A percentile compares a stretch with the other conserved stretches of the same genome.
These are phyloP conservation scores for Polydrusus cervinus DNA, from an alignment of 2,888 invertebrate species.

Conservation along the genomic window DNA sequence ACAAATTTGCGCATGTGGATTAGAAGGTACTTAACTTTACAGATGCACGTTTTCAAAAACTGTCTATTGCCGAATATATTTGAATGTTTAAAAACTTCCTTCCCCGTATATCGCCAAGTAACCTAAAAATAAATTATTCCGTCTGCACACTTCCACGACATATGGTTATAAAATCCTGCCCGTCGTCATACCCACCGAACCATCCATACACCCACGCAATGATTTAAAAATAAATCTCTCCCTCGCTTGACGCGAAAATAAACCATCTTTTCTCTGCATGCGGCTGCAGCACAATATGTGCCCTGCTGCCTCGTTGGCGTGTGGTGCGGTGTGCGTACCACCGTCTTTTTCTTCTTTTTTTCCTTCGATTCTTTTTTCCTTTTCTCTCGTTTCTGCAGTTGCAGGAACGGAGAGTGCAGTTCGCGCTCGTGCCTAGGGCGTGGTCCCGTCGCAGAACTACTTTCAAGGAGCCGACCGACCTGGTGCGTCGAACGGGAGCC, in stretches of 20 bases:
- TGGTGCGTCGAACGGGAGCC: conserved; percentile 34
- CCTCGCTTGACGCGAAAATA: conserved; percentile 42
- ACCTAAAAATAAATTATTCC: neutral
- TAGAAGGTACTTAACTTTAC: no score
- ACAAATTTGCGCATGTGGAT: no score
- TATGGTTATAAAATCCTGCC: conserved; percentile 31
- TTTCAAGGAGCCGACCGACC: conserved; percentile 27
- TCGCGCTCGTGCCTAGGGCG: conserved; percentile 39
- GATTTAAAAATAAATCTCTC: conserved; percentile 44
- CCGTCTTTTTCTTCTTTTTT: conserved; percentile 1
- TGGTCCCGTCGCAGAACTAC: conserved; percentile 20
- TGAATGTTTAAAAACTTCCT: no score
- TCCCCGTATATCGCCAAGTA: no score
- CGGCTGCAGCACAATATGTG: conserved; percentile 28
- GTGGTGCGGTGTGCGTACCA: conserved; percentile 5
- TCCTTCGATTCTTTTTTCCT: neutral
- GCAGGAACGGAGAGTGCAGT: conserved; percentile 22
- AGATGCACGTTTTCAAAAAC: no score
- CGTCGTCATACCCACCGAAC: conserved; percentile 30
- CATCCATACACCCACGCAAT: conserved; percentile 41
- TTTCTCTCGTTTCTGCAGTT: conserved; percentile 12
- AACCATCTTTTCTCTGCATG: conserved; percentile 43
- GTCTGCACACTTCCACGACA: neutral
- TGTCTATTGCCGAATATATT: no score
- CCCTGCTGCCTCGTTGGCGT: conserved; percentile 10